A percentile compares a stretch with the other conserved stretches of the same genome.
Conservation (phyloP, 2,113 vertebrate genomes). For the Chlamydotis undulata region DNA sequence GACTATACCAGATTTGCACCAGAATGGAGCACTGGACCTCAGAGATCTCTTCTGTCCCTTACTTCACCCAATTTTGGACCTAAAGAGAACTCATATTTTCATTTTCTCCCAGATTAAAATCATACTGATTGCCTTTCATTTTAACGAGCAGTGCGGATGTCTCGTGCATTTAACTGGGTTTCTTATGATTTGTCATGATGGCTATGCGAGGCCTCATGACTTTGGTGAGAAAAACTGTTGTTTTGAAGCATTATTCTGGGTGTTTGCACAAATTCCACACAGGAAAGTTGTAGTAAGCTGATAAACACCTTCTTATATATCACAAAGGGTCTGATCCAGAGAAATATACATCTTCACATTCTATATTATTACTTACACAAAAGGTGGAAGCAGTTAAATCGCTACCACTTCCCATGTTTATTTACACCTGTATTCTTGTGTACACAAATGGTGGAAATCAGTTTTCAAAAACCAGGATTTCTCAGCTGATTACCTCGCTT, state of each 20-base stretch:
- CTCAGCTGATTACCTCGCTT: background rate
- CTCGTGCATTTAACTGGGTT: background rate
- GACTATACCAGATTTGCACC: background rate
- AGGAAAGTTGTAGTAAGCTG: slow-evolving; percentile 27
- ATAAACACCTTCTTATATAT: background rate
- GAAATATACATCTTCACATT: background rate
- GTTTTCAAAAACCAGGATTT: background rate
- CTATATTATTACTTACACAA: slow-evolving; percentile 16
- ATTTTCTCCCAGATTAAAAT: background rate
- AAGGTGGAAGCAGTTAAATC: slow-evolving; percentile 53
- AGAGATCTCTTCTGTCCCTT: background rate
- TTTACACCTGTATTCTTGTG: slow-evolving; percentile 11
- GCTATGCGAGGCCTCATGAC: background rate
- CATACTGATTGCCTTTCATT: background rate
- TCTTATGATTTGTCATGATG: background rate
- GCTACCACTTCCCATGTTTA: slow-evolving; percentile 21
- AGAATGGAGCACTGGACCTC: background rate
- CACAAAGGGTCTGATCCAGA: background rate
- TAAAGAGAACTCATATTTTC: background rate
- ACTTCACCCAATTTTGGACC: background rate
- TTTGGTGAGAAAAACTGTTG: background rate
- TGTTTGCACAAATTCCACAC: background rate
- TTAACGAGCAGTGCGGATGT: background rate
- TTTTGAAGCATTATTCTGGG: background rate
- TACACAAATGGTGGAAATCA: slow-evolving; percentile 49